These are phyloP conservation scores for Eidolon dupreanum DNA, from an alignment of 2,797 vertebrate species.

Conservation along the genomic window DNA sequence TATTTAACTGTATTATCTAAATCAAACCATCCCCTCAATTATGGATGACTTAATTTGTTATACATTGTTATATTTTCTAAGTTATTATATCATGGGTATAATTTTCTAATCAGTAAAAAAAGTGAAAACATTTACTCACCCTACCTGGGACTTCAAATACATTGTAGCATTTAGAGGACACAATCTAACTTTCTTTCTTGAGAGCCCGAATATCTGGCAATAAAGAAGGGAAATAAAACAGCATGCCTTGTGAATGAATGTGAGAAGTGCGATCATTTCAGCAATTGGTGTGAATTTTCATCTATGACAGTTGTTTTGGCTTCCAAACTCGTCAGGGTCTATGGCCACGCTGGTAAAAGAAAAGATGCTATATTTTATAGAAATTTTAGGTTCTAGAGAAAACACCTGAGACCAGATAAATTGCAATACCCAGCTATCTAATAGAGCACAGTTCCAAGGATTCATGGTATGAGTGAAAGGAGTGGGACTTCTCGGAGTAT, in stretches of 20 bases:
- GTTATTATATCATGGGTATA: neutral
- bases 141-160: neutral
- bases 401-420: neutral
- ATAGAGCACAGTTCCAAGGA: neutral
- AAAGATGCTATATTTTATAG: neutral
- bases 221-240: neutral
- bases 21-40: neutral
- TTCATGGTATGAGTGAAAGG: neutral
- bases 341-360: neutral
- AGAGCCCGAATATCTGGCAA: neutral
- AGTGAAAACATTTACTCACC: neutral
- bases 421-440: no score
- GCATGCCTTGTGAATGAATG: neutral
- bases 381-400: neutral
- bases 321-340: neutral
- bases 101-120: constrained; percentile 2
- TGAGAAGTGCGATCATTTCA: neutral
- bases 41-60: neutral
- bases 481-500: neutral
- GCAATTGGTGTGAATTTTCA: neutral
- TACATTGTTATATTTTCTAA: neutral
- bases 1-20: neutral
- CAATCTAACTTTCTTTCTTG: neutral
- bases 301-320: neutral
- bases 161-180: neutral